Conservation (phyloP, 2,113 vertebrate genomes). For the Varanus komodoensis region DNA sequence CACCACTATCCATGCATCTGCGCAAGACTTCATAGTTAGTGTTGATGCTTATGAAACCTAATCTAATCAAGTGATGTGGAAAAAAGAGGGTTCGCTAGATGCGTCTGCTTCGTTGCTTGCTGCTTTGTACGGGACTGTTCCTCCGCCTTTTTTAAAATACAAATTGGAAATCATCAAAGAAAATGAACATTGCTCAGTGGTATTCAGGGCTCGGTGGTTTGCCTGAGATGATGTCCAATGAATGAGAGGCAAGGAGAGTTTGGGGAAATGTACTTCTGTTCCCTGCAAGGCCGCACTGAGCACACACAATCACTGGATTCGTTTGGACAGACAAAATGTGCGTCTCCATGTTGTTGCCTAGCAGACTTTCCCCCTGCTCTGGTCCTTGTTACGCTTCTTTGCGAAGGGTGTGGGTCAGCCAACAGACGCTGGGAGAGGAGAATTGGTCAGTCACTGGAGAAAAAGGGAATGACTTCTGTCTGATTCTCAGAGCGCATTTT, state of each 20-base stretch:
- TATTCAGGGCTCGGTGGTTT: constrained; percentile 9
- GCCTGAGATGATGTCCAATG: background rate
- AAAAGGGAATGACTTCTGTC: background rate
- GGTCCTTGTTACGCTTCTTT: background rate
- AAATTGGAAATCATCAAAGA: background rate
- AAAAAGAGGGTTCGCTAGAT: fast-evolving
- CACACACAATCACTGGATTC: background rate
- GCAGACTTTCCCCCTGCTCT: background rate
- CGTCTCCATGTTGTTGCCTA: fast-evolving
- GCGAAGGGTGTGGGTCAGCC: background rate
- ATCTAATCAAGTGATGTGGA: background rate
- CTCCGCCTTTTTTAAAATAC: background rate
- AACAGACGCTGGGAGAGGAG: background rate
- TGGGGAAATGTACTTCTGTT: background rate
- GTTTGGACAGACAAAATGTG: fast-evolving
- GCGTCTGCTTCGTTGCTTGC: background rate
- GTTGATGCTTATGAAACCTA: background rate
- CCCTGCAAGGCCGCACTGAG: background rate
- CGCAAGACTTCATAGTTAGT: background rate
- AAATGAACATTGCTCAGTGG: background rate
- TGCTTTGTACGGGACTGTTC: background rate
- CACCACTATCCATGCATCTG: background rate
- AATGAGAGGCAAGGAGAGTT: constrained; percentile 4
- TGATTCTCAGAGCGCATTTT: background rate
- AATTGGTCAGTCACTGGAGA: background rate